A percentile compares a stretch with the other conserved stretches of the same genome.
phyloP scores from a whole-genome alignment of 2,888 invertebrate genomes.

The Meta bourneti region DNA sequence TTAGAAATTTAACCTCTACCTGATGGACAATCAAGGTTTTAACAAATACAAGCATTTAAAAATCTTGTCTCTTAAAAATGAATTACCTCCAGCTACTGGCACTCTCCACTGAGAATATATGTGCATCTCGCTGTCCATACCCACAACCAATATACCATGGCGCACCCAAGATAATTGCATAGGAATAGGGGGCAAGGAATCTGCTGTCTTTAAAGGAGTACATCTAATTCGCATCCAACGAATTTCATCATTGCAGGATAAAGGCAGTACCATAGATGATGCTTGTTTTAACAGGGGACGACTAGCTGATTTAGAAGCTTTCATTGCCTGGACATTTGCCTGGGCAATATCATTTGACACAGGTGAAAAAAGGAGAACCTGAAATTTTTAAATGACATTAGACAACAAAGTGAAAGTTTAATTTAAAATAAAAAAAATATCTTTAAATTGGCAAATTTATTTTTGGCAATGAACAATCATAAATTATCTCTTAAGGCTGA shows the following conservation, averaged over 20 bases:
- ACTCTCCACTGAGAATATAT: conserved; percentile 96
- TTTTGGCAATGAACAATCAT: neutral
- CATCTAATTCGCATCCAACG: conserved; percentile 97
- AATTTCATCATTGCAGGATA: conserved; percentile 92
- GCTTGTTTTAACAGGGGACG: conserved; percentile 93
- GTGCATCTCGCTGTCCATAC: conserved; percentile 99
- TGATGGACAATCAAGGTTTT: too few species aligned
- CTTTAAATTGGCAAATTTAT: neutral
- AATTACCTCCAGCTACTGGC: conserved; percentile 51
- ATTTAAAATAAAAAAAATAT: neutral
- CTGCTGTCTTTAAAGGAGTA: conserved; percentile 94
- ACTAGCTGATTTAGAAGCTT: conserved; percentile 83
- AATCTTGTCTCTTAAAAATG: neutral
- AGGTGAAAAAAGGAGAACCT: conserved; percentile 93
- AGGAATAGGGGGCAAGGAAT: conserved; percentile 96
- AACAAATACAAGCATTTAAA: neutral
- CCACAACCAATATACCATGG: conserved; percentile 97
- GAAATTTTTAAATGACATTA: conserved; percentile 51
- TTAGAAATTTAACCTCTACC: too few species aligned
- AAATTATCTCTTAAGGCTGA: neutral
- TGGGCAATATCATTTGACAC: conserved; percentile 97
- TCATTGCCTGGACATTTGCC: conserved; percentile 90
- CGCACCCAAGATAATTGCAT: conserved; percentile 99
- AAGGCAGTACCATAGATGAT: conserved; percentile 92
- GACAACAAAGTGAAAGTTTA: neutral